A percentile compares a stretch with the other conserved stretches of the same genome.
phyloP scores from a whole-genome alignment of 2,113 vertebrate species.

The Alosa alosa region DNA sequence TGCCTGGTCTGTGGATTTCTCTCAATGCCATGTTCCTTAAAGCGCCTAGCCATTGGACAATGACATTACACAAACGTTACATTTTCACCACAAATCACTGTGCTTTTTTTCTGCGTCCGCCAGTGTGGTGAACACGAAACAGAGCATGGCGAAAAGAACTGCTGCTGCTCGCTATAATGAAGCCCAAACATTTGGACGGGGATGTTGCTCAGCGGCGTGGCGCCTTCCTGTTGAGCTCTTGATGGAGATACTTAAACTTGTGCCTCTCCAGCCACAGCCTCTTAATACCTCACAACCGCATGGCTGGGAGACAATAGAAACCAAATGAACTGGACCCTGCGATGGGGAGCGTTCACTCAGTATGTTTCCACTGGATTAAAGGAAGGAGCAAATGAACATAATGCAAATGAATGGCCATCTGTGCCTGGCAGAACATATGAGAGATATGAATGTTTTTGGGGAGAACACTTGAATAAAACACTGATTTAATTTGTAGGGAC shows the following conservation, averaged over 20 bases:
- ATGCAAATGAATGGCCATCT: background rate
- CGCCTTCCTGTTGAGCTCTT: constrained; percentile 19
- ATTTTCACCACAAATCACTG: background rate
- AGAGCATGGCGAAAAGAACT: background rate
- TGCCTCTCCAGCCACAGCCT: background rate
- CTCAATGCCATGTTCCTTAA: background rate
- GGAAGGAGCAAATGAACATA: background rate
- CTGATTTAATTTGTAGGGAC: background rate
- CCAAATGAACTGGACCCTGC: background rate
- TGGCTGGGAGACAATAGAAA: background rate
- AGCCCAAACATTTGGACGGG: background rate
- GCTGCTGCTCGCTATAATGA: background rate
- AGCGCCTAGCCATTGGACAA: background rate
- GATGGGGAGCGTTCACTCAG: background rate
- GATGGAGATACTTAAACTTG: constrained; percentile 28
- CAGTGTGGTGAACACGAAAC: constrained; percentile 3
- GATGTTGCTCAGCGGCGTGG: background rate
- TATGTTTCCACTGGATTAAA: background rate
- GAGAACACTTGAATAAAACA: background rate
- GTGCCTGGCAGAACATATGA: background rate
- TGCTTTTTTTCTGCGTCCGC: background rate
- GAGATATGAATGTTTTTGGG: background rate
- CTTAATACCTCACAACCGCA: background rate
- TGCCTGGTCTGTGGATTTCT: background rate
- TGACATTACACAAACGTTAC: background rate